phyloP scores from a whole-genome alignment of 2,888 invertebrate species.

The Dendrolimus houi region DNA sequence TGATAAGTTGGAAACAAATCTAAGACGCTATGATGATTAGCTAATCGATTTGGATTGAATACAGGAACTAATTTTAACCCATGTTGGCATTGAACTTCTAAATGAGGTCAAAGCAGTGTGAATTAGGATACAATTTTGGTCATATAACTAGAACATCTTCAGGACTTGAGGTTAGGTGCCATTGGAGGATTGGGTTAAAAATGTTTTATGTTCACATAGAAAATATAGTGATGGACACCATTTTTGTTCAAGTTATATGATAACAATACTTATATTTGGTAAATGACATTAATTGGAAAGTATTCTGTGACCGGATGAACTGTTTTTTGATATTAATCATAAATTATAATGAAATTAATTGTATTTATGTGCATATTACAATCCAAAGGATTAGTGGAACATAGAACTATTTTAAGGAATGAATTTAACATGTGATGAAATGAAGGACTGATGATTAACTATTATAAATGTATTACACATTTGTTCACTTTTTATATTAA shows the following conservation, averaged over 20 bases:
- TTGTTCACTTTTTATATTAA: conserved; percentile 3
- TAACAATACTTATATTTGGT: background rate
- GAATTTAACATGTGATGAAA: conserved; percentile 59
- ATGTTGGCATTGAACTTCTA: conserved; percentile 6
- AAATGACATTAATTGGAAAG: background rate
- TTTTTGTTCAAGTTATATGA: too few relatives aligned
- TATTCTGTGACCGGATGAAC: background rate
- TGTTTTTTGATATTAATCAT: background rate
- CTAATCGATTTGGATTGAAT: conserved; percentile 13
- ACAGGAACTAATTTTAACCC: conserved; percentile 14
- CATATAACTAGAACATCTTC: too few relatives aligned
- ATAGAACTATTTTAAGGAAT: conserved; percentile 31
- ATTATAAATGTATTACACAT: conserved; percentile 18
- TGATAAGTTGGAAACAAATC: conserved; percentile 79
- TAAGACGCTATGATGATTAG: conserved; percentile 66
- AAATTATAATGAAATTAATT: background rate
- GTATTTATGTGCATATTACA: conserved; percentile 10
- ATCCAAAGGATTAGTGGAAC: conserved; percentile 46
- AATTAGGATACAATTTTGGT: background rate
- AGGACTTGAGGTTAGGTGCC: too few relatives aligned
- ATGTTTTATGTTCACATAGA: too few relatives aligned
- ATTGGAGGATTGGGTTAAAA: too few relatives aligned
- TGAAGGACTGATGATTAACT: conserved; percentile 53
- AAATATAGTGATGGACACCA: too few relatives aligned
- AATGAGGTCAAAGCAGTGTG: conserved; percentile 16